Evolutionary conservation across 2,797 vertebrate genomes (phyloP), one percentile per base, ranked within the genome.

Genomic region (Schizopygopsis pylzovi): DNA sequence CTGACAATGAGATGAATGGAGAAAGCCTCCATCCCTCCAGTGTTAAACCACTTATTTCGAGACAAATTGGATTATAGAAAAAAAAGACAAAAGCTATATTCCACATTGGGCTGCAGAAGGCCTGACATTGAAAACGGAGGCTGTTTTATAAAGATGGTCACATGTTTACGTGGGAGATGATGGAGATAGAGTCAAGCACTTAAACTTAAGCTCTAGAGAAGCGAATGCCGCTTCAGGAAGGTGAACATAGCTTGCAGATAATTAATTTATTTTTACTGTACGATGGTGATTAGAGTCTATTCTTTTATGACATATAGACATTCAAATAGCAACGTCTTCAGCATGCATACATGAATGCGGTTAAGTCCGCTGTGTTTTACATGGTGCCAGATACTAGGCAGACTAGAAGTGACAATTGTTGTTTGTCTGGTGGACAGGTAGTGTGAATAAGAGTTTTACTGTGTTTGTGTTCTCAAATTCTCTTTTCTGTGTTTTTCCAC

Each of bases 31-130:
- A 47, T 91, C 85, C 88, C 94, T 93, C 93, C 92, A 94, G 90
- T 93, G 93, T 88, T 95, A 95, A 96, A 96, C 89, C 93, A 95
- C 89, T 95, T 95, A 95, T 94, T 96, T 96, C 90, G 92, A 94
- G 86, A 91, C 95, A 95, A 97, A 96, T 91, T 95, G 94, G 94
- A 95, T 96, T 96, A 96, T 88, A 91, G 85, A 92, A 90, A 88
- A 88, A 93, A 37, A 13, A 45, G 87, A 92, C 91, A 91, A 92
- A 93, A 93, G 91, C 93, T 90, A 90, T 92, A 93, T 94, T 94
- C 90, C 91, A 89, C 86, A 90, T 91, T 90, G 94, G 92, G 95
- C 87, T 90, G 86, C 86, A 77, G 92, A 92, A 93, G 90, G 0
- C 82, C 90, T 89, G 92, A 91, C 89, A 85, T 91, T 93, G 75